Conservation (phyloP, 2,888 invertebrate species). For the Falcaria lacertinaria region DNA sequence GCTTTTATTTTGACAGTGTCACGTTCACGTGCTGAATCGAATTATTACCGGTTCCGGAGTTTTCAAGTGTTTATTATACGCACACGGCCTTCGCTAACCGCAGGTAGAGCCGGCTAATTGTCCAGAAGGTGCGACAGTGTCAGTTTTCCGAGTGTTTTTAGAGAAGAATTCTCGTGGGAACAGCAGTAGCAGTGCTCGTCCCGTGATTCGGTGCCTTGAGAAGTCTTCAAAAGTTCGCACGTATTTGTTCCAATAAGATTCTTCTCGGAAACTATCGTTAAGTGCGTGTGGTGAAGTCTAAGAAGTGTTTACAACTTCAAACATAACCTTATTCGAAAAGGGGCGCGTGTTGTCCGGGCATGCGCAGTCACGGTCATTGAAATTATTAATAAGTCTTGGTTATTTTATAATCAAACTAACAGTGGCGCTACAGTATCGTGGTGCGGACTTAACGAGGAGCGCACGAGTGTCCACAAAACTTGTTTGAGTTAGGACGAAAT, state of each 20-base stretch:
- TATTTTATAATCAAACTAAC: constrained; percentile 74
- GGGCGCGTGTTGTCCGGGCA: constrained; percentile 70
- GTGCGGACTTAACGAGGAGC: constrained; percentile 50
- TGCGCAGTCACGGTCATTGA: constrained; percentile 65
- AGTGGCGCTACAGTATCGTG: constrained; percentile 50
- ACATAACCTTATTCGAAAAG: constrained; percentile 71
- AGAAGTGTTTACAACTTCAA: constrained; percentile 61
- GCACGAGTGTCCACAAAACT: constrained; percentile 40
- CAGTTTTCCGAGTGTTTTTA: constrained; percentile 41
- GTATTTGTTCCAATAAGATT: constrained; percentile 56
- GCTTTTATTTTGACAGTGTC: constrained; percentile 73
- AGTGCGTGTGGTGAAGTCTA: constrained; percentile 51
- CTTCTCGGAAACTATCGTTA: constrained; percentile 48
- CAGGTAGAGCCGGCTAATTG: constrained; percentile 68
- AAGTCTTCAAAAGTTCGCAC: constrained; percentile 42
- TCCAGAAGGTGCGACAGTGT: constrained; percentile 56
- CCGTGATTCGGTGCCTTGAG: constrained; percentile 31
- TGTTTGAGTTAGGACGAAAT: constrained; percentile 21
- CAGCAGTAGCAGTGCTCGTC: constrained; percentile 37
- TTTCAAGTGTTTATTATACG: constrained; percentile 72
- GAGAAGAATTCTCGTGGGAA: constrained; percentile 48
- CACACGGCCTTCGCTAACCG: constrained; percentile 66
- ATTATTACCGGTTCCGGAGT: constrained; percentile 75
- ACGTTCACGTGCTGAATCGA: constrained; percentile 71
- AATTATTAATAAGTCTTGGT: constrained; percentile 69